phyloP scores from a whole-genome alignment of 2,797 vertebrate species.

The Semaprochilodus insignis region DNA sequence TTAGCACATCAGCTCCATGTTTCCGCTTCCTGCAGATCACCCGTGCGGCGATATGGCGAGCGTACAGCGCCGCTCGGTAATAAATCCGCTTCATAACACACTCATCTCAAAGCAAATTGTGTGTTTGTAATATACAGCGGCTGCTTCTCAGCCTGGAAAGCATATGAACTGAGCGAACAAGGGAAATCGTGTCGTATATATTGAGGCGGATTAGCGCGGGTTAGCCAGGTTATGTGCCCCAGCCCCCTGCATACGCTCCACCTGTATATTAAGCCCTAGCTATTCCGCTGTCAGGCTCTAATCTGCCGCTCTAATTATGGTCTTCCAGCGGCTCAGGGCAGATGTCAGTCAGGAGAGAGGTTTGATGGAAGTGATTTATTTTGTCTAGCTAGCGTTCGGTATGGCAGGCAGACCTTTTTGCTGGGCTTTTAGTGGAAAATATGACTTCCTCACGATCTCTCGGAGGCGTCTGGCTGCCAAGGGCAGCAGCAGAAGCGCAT shows the following conservation, averaged over 20 bases:
- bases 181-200: slow-evolving; percentile 51
- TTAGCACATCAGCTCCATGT: background rate
- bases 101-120: slow-evolving; percentile 51
- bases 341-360: slow-evolving; percentile 57
- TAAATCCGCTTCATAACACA: slow-evolving; percentile 44
- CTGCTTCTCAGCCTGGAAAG: slow-evolving; percentile 34
- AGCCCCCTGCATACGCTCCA: slow-evolving; percentile 21
- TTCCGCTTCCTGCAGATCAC: background rate
- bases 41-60: background rate
- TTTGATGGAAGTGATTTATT: slow-evolving; percentile 55
- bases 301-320: slow-evolving; percentile 41
- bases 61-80: background rate
- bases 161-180: slow-evolving; percentile 44
- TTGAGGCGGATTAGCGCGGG: slow-evolving; percentile 49
- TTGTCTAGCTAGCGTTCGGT: slow-evolving; percentile 50
- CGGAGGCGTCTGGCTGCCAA: slow-evolving; percentile 45
- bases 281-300: slow-evolving; percentile 45
- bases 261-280: slow-evolving; percentile 51
- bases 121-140: slow-evolving; percentile 43
- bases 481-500: slow-evolving; percentile 15
- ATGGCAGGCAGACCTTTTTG: slow-evolving; percentile 52
- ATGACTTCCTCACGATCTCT: slow-evolving; percentile 46
- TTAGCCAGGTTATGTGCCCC: slow-evolving; percentile 45
- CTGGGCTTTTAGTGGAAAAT: slow-evolving; percentile 70
- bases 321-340: slow-evolving; percentile 38